Conservation (phyloP, 2,113 vertebrate species). For the Carassius auratus region DNA sequence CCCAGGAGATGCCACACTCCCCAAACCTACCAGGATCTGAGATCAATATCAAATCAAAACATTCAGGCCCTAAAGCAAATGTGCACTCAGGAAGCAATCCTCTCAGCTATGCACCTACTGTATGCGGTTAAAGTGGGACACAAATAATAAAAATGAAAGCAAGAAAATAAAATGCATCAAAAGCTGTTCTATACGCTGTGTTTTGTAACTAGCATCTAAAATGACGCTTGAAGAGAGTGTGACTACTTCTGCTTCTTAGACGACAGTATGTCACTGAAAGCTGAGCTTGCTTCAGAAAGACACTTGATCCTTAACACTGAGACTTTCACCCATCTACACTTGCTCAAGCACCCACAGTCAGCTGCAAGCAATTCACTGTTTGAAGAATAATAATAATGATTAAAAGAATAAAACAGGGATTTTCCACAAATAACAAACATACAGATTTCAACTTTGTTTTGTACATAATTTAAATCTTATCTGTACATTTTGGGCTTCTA, state of each 20-base stretch:
- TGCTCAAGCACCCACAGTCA: constrained; percentile 5
- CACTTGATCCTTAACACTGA: constrained; percentile 15
- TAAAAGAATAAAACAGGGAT: background rate
- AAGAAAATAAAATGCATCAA: background rate
- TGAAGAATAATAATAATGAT: too few species aligned
- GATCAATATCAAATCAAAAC: constrained; percentile 75
- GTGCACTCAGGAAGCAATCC: constrained; percentile 36
- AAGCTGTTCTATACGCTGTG: constrained; percentile 29
- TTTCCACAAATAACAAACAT: background rate
- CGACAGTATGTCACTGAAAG: background rate
- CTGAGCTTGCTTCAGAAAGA: background rate
- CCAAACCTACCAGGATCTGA: constrained; percentile 48
- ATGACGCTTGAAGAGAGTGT: constrained; percentile 40
- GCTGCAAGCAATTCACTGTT: background rate
- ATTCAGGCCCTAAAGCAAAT: constrained; percentile 54
- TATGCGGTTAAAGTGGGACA: background rate
- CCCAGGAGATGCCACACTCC: background rate
- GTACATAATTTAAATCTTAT: too few species aligned
- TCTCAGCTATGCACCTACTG: background rate
- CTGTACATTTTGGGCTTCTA: too few species aligned
- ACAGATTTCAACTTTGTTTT: background rate
- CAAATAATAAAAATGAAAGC: background rate
- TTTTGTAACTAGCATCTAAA: constrained; percentile 46
- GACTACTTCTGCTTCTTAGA: constrained; percentile 28
- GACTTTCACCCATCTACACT: constrained; percentile 13